Evolutionary conservation across 2,797 vertebrate genomes (phyloP).

Genomic region (Salmo trutta): DNA sequence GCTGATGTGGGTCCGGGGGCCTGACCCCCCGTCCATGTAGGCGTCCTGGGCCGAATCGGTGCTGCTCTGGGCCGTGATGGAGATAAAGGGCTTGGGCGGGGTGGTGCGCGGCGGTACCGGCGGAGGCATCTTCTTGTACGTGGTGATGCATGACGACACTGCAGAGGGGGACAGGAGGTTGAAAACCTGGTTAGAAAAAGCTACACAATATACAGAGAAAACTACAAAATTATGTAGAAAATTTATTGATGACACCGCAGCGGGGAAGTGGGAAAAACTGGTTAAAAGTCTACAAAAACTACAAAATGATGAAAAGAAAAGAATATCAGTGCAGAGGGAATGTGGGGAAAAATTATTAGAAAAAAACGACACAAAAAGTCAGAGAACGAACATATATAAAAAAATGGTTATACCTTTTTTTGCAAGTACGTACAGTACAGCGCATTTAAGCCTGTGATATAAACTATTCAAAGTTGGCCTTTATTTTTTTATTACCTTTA

Average conservation of each 20-base stretch:
- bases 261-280: neutral
- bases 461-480: too few species aligned
- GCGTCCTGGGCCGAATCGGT: slow-evolving; percentile 95
- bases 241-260: neutral
- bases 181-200: neutral
- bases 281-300: neutral
- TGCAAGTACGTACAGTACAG: too few species aligned
- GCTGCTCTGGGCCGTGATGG: slow-evolving; percentile 99
- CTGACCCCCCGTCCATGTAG: slow-evolving; percentile 91
- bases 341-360: too few species aligned
- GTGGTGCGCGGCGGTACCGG: slow-evolving; percentile 89
- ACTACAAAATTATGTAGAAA: too few species aligned
- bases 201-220: too few species aligned
- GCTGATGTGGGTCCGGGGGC: slow-evolving; percentile 83
- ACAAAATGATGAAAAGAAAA: neutral
- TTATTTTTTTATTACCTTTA: too few species aligned
- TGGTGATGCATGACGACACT: slow-evolving; percentile 99
- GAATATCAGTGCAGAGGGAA: neutral
- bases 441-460: too few species aligned
- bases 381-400: too few species aligned
- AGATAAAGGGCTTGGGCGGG: slow-evolving; percentile 84
- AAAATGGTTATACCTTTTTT: too few species aligned
- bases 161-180: slow-evolving; percentile 21
- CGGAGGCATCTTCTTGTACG: slow-evolving; percentile 99
- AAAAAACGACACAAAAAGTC: too few species aligned